phyloP scores from a whole-genome alignment of 2,113 vertebrate genomes.

The Aspidoscelis tigris region DNA sequence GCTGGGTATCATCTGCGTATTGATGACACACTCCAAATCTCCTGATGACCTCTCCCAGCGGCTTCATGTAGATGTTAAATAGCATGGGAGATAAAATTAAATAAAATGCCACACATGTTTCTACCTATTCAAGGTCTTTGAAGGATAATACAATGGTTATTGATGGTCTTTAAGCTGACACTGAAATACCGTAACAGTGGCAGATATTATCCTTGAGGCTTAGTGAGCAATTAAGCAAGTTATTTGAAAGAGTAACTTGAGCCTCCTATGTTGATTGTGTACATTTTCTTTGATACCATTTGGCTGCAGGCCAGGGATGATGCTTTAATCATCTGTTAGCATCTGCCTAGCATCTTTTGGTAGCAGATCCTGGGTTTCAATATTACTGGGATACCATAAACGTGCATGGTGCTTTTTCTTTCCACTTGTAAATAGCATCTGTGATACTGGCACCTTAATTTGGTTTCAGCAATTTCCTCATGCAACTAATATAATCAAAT shows the following conservation, averaged over 20 bases:
- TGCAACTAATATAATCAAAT: conserved; percentile 55
- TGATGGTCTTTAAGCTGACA: conserved; percentile 22
- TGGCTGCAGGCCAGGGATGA: background rate
- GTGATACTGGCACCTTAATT: conserved; percentile 65
- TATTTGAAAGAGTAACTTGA: background rate
- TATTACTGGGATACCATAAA: conserved; percentile 48
- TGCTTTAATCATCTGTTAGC: background rate
- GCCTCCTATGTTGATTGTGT: background rate
- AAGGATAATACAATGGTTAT: background rate
- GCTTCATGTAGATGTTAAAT: no score
- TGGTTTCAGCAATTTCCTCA: conserved; percentile 62
- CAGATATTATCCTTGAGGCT: background rate
- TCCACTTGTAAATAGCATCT: conserved; percentile 53
- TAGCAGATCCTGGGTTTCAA: conserved; percentile 11
- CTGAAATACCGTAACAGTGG: background rate
- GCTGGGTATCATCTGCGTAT: no score
- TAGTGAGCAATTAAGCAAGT: background rate
- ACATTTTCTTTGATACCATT: background rate
- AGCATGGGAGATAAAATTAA: background rate
- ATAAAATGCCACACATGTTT: background rate
- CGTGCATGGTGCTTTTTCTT: conserved; percentile 51
- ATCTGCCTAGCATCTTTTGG: conserved; percentile 5
- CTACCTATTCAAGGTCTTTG: background rate
- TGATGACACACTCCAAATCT: no score
- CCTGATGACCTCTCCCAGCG: no score